Evolutionary conservation across 2,113 vertebrate genomes (phyloP).

Genomic region (Dipodomys stephensi): DNA sequence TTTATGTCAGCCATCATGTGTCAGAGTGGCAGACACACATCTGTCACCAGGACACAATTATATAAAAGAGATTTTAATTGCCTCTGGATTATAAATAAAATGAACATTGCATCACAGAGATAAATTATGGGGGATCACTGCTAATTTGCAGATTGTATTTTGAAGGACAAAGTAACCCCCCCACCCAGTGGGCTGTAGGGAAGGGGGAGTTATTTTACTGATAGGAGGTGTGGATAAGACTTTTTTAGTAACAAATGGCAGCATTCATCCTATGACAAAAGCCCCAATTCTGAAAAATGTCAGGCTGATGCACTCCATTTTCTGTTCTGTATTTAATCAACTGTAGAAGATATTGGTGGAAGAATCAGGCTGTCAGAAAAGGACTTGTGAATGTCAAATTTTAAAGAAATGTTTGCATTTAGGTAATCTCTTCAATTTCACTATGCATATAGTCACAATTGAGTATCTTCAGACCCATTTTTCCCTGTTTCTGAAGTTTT

Average conservation of each 20-base stretch:
- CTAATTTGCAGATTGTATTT: conserved; percentile 83
- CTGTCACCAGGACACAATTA: conserved; percentile 87
- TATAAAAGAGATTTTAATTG: conserved; percentile 89
- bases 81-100: conserved; percentile 88
- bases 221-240: conserved; percentile 71
- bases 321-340: conserved; percentile 85
- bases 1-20: conserved; percentile 89
- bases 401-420: conserved; percentile 74
- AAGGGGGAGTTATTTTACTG: conserved; percentile 79
- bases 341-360: conserved; percentile 82
- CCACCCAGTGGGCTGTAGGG: conserved; percentile 60
- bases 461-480: conserved; percentile 12
- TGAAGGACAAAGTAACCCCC: conserved; percentile 85
- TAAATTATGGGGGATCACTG: conserved; percentile 83
- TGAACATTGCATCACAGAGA: conserved; percentile 81
- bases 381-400: conserved; percentile 86
- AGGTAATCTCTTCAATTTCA: conserved; percentile 64
- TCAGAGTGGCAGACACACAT: conserved; percentile 88
- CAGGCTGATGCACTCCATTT: conserved; percentile 81
- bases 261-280: conserved; percentile 78
- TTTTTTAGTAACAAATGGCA: conserved; percentile 84
- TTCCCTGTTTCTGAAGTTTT: conserved; percentile 19
- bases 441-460: neutral
- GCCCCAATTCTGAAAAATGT: conserved; percentile 69
- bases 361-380: conserved; percentile 80